Evolutionary conservation across 2,797 vertebrate genomes (phyloP).

Genomic region (Crax fasciolata): DNA sequence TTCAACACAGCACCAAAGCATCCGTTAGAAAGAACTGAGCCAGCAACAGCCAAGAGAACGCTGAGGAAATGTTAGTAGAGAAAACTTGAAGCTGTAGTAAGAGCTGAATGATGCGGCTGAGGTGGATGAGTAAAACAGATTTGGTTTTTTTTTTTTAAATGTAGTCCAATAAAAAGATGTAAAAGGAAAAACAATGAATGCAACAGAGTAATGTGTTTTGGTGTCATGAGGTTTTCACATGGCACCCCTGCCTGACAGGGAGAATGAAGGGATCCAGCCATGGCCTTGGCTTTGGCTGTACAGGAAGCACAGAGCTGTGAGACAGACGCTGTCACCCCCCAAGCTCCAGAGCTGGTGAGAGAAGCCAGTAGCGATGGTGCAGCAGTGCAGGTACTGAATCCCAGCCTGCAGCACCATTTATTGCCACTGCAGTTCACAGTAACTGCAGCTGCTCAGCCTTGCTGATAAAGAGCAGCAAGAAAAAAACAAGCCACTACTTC

Average conservation of each 20-base stretch:
- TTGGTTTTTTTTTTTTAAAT: too few relatives aligned
- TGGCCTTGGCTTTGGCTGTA: neutral
- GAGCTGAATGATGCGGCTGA: neutral
- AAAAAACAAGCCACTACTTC: neutral
- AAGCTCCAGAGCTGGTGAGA: neutral
- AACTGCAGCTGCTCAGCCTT: neutral
- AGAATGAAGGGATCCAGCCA: neutral
- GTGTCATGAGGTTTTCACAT: neutral
- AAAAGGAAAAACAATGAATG: neutral
- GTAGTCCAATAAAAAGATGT: neutral
- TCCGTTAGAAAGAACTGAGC: neutral
- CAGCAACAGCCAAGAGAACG: neutral
- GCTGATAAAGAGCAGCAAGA: neutral
- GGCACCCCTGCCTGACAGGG: too few relatives aligned
- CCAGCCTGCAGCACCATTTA: too few relatives aligned
- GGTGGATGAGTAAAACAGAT: neutral
- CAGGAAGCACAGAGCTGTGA: neutral
- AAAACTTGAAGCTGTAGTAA: neutral
- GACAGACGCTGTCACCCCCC: neutral
- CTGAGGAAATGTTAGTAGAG: neutral
- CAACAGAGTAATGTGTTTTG: neutral
- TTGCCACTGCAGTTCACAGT: rapidly evolving
- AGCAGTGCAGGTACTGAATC: neutral
- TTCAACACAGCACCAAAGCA: neutral
- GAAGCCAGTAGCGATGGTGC: neutral